Conservation (phyloP, 1,140 invertebrate genomes). For the Aphelenchoides avenae region DNA sequence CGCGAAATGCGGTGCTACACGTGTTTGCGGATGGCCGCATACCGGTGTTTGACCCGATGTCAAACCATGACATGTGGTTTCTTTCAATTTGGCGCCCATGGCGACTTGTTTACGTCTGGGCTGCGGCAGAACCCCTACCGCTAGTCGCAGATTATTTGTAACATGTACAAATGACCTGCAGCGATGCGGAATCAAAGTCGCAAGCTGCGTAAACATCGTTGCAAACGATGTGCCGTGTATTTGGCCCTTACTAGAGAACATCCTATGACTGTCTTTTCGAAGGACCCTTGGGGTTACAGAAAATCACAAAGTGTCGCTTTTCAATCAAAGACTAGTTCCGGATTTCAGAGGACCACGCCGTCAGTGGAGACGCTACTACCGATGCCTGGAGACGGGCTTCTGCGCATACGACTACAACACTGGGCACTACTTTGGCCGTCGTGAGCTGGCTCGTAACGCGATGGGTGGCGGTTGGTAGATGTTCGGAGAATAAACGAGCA, state of each 20-base stretch:
- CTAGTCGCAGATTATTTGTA: no score
- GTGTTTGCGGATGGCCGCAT: no score
- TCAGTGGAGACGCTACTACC: constrained; percentile 8
- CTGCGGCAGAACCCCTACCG: no score
- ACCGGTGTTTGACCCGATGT: no score
- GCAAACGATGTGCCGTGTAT: neutral
- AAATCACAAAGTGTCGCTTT: neutral
- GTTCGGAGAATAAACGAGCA: neutral
- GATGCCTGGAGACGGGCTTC: constrained; percentile 4
- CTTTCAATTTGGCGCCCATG: no score
- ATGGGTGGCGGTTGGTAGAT: neutral
- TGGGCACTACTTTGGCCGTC: constrained; percentile 13
- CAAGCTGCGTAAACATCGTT: no score
- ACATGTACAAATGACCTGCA: no score
- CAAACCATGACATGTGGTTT: no score
- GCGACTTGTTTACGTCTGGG: no score
- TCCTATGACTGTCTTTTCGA: neutral
- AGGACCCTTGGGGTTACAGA: no score
- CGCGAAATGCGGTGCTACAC: no score
- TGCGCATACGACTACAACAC: constrained; percentile 9
- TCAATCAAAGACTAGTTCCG: neutral
- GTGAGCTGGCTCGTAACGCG: neutral
- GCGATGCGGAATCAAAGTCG: no score
- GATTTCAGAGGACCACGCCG: constrained; percentile 5
- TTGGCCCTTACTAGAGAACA: neutral